Evolutionary conservation across 2,113 vertebrate species (phyloP), one percentile per base, ranked within the genome.

Genomic region (Phylloscopus trochiloides): DNA sequence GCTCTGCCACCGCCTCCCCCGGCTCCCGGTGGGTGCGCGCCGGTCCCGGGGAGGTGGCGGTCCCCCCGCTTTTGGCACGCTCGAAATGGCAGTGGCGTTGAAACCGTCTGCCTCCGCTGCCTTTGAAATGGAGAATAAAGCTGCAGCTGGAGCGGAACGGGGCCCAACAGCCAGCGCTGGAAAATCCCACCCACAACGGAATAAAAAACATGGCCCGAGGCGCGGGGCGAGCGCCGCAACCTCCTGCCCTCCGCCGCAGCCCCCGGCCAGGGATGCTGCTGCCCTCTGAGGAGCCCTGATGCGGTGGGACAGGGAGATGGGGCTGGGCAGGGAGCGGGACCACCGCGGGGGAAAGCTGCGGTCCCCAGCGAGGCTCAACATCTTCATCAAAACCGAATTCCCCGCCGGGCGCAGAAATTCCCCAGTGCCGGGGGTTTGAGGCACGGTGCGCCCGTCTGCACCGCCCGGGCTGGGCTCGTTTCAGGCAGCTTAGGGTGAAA

Each of bases 121-220:
- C 96, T 96, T 96, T 96, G 96, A 96, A 96, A 96, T 97, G 95
- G 94, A 96, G 95, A 96, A 95, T 94, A 96, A 96, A 96, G 96
- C 95, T 96, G 95, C 95, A 97, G 96, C 94, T 97, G 95, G 96
- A 96, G 95, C 92, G 94, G 95, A 95, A 96, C 92, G 95, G 92
- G 96, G 95, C 96, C 96, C 94, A 96, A 94, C 95, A 91, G 95
- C 88, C 92, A 90, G 88, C 45, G 55, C 95, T 96, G 95, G 96
- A 97, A 97, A 97, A 95, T 96, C 96, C 96, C 96, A 97, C 96
- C 96, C 95, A 95, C 96, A 94, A 96, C 45, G 95, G 95, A 93
- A 95, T 94, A 52, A 91, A 97, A 95, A 92, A 68, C 95, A 82
- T 4, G 19, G 90, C 87, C 92, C 80, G 7, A 51, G 94, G 91